These are phyloP conservation scores for Kradibia gibbosae DNA, from an alignment of 1,140 invertebrate species.

Conservation along the genomic window DNA sequence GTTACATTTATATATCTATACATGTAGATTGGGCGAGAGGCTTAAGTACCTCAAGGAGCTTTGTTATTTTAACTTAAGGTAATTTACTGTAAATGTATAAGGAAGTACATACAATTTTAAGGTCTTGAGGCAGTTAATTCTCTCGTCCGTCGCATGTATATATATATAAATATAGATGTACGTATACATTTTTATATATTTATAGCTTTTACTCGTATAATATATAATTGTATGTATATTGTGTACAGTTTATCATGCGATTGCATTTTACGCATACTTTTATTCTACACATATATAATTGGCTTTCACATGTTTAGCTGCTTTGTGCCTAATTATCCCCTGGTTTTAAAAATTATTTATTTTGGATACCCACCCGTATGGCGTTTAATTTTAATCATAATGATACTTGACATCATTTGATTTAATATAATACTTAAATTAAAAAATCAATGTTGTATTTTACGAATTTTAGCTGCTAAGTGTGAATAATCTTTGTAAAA, in stretches of 20 bases:
- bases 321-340: no score
- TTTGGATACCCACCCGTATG: no score
- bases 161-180: slow-evolving; percentile 2
- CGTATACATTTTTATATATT: slow-evolving; percentile 19
- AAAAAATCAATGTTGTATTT: no score
- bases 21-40: slow-evolving; percentile 38
- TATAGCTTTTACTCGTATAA: slow-evolving; percentile 25
- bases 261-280: slow-evolving; percentile 25
- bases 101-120: neutral
- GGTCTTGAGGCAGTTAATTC: slow-evolving; percentile 19
- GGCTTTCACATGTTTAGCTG: neutral
- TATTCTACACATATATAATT: neutral
- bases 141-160: slow-evolving; percentile 18
- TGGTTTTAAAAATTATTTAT: no score
- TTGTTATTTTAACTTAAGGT: neutral
- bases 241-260: slow-evolving; percentile 46
- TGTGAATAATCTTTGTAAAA: no score
- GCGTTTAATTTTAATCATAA: no score
- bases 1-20: slow-evolving; percentile 41
- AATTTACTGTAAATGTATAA: slow-evolving; percentile 6
- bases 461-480: no score
- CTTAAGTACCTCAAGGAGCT: slow-evolving; percentile 17
- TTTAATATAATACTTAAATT: no score
- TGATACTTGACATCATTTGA: no score
- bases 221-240: slow-evolving; percentile 41